Percentiles rank a stretch among this genome's conserved stretches.
These are phyloP conservation scores for Cebidichthys violaceus DNA, from an alignment of 2,113 vertebrate species.

Conservation along the genomic window DNA sequence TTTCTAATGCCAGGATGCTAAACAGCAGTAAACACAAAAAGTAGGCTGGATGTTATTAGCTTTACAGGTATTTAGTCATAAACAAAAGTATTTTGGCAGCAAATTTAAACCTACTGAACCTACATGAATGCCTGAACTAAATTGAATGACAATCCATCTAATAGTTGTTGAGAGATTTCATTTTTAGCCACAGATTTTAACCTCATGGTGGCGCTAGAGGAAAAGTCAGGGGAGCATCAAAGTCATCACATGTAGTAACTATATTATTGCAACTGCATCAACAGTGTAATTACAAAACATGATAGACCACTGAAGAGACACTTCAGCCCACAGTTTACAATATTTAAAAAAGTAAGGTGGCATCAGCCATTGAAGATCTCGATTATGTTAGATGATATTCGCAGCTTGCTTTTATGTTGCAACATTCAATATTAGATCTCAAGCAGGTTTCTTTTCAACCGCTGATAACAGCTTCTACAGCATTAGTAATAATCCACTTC, in stretches of 20 bases:
- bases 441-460: not conserved
- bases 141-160: not conserved
- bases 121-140: not conserved
- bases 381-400: conserved; percentile 2
- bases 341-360: not conserved
- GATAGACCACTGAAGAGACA: not conserved
- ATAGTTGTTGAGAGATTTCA: not conserved
- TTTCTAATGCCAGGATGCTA: not conserved
- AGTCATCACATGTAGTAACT: not conserved
- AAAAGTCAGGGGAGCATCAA: not conserved
- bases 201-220: not conserved
- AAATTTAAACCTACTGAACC: not conserved
- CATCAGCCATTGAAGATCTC: not conserved
- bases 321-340: not conserved
- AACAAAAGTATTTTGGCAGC: not conserved
- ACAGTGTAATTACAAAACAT: not conserved
- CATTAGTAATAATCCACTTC: conserved; percentile 39
- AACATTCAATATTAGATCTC: conserved; percentile 24
- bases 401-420: conserved; percentile 1
- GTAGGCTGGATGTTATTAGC: not conserved
- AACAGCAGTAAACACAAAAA: not conserved
- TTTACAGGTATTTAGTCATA: not conserved
- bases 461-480: conserved; percentile 15
- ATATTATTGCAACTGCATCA: not conserved
- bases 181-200: not conserved